phyloP scores from a whole-genome alignment of 2,888 invertebrate genomes.

The Acanthococcus lagerstroemiae region DNA sequence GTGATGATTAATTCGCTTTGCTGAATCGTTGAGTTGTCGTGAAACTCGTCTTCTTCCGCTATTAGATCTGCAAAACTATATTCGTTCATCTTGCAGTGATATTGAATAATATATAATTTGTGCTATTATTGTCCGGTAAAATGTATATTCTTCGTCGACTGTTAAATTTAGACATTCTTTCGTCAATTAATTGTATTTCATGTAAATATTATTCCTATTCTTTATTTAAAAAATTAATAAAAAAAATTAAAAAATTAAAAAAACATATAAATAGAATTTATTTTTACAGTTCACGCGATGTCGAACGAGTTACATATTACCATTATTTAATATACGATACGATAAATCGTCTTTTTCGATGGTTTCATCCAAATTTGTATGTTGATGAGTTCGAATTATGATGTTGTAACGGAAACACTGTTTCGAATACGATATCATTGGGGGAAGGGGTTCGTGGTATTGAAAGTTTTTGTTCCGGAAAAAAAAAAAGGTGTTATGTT shows the following conservation, averaged over 20 bases:
- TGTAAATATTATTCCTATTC: neutral
- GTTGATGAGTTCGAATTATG: no score
- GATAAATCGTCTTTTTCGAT: no score
- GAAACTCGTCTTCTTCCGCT: neutral
- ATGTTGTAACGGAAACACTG: no score
- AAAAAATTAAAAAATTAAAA: neutral
- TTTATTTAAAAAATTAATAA: neutral
- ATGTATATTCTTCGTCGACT: neutral
- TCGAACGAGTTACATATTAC: neutral
- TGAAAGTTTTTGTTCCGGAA: no score
- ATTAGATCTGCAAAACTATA: neutral
- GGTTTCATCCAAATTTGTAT: no score
- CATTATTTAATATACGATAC: neutral
- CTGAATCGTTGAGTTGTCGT: neutral
- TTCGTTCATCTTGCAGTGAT: no score
- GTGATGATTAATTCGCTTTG: neutral
- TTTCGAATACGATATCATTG: no score
- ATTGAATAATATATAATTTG: neutral
- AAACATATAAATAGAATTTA: neutral
- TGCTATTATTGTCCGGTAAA: neutral
- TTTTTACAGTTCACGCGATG: neutral
- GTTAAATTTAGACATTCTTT: neutral
- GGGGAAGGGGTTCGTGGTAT: no score
- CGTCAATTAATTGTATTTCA: neutral
- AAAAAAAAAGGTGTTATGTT: no score